Evolutionary conservation across 2,113 vertebrate species (phyloP), one percentile per base, ranked within the genome.

Genomic region (Poeciliopsis retropinna): DNA sequence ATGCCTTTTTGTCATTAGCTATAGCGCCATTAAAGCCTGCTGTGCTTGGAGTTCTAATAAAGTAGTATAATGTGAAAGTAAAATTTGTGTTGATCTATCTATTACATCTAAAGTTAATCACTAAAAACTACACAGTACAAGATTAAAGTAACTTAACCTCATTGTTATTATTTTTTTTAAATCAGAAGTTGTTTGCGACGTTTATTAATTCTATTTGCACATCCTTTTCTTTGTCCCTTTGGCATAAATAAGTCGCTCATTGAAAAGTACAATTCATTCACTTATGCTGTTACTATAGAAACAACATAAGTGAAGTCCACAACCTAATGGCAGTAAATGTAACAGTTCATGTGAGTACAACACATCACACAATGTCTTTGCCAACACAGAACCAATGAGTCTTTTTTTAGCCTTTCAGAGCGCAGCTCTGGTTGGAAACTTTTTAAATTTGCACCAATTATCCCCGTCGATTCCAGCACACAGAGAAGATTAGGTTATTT

Each of bases 41-140:
- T 44, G 60, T 64, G 15, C 75, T 70, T 80, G 81, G 68, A 81
- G 82, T 79, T 69, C 79, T 72, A 92, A 87, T 90, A 89, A 91
- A 91, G 72, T 73, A 72, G 51, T 9, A 75, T 70, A 66, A 72
- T 83, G 12, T 60, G 13, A 83, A 85, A 85, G 71, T 61, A 6
- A 29, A 44, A n/a, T 1, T 63, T 51, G 12, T 32, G 30, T 60
- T 41, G 29, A 78, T 67, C 19, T 78, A 78, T 67, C 19, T 78
- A 67, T 63, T 34, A 60, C 60, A 64, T 47, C 76, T 60, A 32
- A 9, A 64, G 17, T 61, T 34, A 62, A 54, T 54, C 5, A 8
- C 57, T 61, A 30, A 60, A 72, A 29, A 71, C 54, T 44, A 44
- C 4, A 9, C 7, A 17, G 19, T 37, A 32, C 30, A 32, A 70